Evolutionary conservation across 37 sponge, comb jelly and placozoan genomes (phyloP).

Genomic region (Sycon ciliatum): DNA sequence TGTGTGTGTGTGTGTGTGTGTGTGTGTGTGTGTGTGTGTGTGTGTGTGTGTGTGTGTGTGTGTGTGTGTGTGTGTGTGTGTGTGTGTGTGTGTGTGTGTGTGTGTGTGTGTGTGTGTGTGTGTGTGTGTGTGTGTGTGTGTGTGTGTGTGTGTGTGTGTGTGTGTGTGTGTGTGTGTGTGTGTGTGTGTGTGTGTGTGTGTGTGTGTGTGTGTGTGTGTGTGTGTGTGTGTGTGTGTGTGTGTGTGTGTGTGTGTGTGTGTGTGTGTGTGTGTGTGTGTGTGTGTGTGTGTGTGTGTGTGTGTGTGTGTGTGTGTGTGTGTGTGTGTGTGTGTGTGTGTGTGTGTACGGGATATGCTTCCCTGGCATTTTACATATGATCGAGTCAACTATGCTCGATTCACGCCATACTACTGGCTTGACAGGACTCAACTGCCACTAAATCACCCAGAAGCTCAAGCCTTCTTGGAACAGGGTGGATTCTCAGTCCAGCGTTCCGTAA

Average conservation of each 20-base stretch:
- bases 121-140: neutral
- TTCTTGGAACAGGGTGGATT: no score
- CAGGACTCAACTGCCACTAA: no score
- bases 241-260: conserved; percentile 18
- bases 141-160: neutral
- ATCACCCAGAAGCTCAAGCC: no score
- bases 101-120: conserved; percentile 31
- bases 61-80: conserved; percentile 39
- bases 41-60: conserved; percentile 47
- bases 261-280: conserved; percentile 31
- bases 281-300: conserved; percentile 41
- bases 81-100: conserved; percentile 30
- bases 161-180: neutral
- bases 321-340: neutral
- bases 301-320: neutral
- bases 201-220: conserved; percentile 17
- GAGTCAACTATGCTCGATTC: no score
- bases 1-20: conserved; percentile 21
- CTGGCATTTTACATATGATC: no score
- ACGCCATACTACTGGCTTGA: no score
- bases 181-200: conserved; percentile 17
- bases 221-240: neutral
- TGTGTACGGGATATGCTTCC: no score
- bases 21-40: conserved; percentile 40
- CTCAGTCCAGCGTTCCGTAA: no score